These are phyloP conservation scores for Sisyra nigra DNA, from an alignment of 2,888 invertebrate genomes.

Conservation along the genomic window DNA sequence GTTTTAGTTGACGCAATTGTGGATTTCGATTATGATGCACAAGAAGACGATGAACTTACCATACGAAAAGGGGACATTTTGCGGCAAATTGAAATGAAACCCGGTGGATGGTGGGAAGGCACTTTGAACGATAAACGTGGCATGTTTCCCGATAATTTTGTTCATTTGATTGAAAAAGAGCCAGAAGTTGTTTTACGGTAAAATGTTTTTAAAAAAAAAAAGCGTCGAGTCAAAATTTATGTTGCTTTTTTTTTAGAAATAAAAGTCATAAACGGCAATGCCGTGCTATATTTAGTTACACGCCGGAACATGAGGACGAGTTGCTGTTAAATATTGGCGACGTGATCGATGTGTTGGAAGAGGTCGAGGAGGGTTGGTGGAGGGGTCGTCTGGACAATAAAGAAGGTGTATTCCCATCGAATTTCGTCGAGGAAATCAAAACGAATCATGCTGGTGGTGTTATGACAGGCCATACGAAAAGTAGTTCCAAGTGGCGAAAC, in stretches of 20 bases:
- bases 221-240: neutral
- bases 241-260: slow-evolving; percentile 8
- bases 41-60: slow-evolving; percentile 72
- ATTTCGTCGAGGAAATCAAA: slow-evolving; percentile 58
- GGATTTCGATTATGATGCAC: slow-evolving; percentile 73
- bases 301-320: slow-evolving; percentile 88
- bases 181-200: slow-evolving; percentile 13
- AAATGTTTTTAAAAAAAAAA: neutral
- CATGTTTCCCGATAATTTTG: slow-evolving; percentile 90
- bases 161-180: slow-evolving; percentile 46
- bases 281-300: slow-evolving; percentile 78
- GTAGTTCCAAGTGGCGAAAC: slow-evolving; percentile 13
- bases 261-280: slow-evolving; percentile 43
- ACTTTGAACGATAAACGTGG: slow-evolving; percentile 63
- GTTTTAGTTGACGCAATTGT: slow-evolving; percentile 61
- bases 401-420: slow-evolving; percentile 89
- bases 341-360: slow-evolving; percentile 75
- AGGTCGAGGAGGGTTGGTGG: slow-evolving; percentile 93
- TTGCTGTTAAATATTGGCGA: slow-evolving; percentile 75
- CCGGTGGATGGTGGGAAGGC: slow-evolving; percentile 90
- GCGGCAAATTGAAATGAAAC: slow-evolving; percentile 56
- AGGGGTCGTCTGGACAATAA: slow-evolving; percentile 66
- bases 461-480: neutral
- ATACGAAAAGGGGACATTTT: slow-evolving; percentile 71
- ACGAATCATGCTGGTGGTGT: slow-evolving; percentile 21